Evolutionary conservation across 2,797 vertebrate species (phyloP), one percentile per base, ranked within the genome.

Genomic region (Sardinella longiceps): DNA sequence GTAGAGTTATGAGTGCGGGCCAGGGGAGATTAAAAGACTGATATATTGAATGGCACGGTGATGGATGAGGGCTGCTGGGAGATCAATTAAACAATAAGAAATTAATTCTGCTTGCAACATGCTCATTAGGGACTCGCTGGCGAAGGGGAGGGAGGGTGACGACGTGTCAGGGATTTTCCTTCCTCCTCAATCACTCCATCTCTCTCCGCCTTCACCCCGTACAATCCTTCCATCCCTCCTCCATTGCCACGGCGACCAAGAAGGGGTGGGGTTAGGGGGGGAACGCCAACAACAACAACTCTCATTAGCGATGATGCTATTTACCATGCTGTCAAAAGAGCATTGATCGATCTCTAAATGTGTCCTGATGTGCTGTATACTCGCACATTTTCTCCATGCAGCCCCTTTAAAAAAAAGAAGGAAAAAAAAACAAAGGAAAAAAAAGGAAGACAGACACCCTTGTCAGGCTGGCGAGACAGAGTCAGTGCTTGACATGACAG

Each of bases 81-180:
- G 93, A 96, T 95, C 93, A 95, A 90, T 95, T 94, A 94, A 94
- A 95, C 91, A 93, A 92, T 94, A 93, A 91, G 87, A 92, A 92
- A 95, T 95, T 88, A 93, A 95, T 95, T 94, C 91, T 92, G 93
- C 91, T 90, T 87, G 89, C 84, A 91, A 95, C 94, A 94, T 91
- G 91, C 92, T 96, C 94, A 95, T 95, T 95, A 94, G 92, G 85
- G 93, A 92, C 56, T 80, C 85, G 86, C 87, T 88, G 6, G 33
- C 89, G 89, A 93, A 88, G 87, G 87, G 85, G 87, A 86, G 83
- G 85, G 86, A 81, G 82, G 85, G 90, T 84, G 84, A 88, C 86
- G 87, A 86, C 84, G 53, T 85, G 84, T 81, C 66, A 74, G 30
- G 56, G 15, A 85, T 83, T 89, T 90, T 85, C 89, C 77, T 56